Percentiles rank a stretch among this genome's conserved stretches.
phyloP scores from a whole-genome alignment of 2,888 invertebrate genomes.

The Philhelius pedissequus region DNA sequence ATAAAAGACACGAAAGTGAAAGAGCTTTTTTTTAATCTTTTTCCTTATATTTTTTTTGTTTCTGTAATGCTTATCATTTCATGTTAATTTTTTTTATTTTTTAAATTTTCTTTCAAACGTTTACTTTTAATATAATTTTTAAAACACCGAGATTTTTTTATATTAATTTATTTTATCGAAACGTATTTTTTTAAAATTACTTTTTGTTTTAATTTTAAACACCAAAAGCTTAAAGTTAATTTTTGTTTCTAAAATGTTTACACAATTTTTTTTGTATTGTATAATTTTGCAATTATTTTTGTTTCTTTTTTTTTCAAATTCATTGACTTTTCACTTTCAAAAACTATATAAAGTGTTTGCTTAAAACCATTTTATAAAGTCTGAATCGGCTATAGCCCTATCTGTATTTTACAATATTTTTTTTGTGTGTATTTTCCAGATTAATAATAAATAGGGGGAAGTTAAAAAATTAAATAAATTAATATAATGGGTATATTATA shows the following conservation, averaged over 20 bases:
- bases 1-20: constrained; percentile 79
- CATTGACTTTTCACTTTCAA: constrained; percentile 67
- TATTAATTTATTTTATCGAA: constrained; percentile 39
- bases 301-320: constrained; percentile 37
- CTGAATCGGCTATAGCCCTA: neutral
- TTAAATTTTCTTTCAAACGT: constrained; percentile 71
- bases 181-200: constrained; percentile 57
- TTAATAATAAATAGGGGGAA: neutral
- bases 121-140: constrained; percentile 62
- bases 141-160: constrained; percentile 66
- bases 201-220: constrained; percentile 74
- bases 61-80: constrained; percentile 70
- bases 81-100: constrained; percentile 66
- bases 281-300: constrained; percentile 62
- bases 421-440: constrained; percentile 14
- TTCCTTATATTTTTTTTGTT: constrained; percentile 57
- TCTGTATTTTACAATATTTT: neutral
- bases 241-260: constrained; percentile 72
- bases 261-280: constrained; percentile 51
- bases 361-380: constrained; percentile 52
- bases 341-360: constrained; percentile 55
- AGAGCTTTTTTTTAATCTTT: constrained; percentile 75
- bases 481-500: neutral
- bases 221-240: constrained; percentile 79
- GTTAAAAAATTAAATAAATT: neutral